Evolutionary conservation across 2,113 vertebrate genomes (phyloP).

Genomic region (Ictalurus furcatus): DNA sequence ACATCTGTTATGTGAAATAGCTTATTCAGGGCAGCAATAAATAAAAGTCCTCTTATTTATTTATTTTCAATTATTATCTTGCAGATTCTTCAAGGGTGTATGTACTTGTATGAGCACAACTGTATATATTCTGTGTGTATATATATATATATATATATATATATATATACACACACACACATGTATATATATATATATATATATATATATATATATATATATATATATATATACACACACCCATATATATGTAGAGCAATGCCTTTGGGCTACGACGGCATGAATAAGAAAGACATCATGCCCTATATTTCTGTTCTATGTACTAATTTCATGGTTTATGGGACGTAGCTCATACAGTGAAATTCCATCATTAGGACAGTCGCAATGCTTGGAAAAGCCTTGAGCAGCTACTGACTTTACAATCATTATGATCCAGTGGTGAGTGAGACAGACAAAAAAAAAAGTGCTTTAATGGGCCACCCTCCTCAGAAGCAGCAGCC

Average conservation of each 20-base stretch:
- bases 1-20: too few species aligned
- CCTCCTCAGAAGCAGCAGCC: conserved; percentile 72
- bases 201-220: too few species aligned
- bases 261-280: conserved; percentile 28
- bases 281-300: conserved; percentile 51
- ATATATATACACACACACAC: too few species aligned
- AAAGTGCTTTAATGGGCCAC: conserved; percentile 41
- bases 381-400: conserved; percentile 37
- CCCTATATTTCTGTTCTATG: conserved; percentile 45
- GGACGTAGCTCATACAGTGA: conserved; percentile 49
- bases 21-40: too few species aligned
- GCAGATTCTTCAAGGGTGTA: too few species aligned
- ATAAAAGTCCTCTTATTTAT: too few species aligned
- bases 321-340: conserved; percentile 51
- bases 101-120: too few species aligned
- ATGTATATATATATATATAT: too few species aligned
- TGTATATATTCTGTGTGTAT: too few species aligned
- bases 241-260: neutral
- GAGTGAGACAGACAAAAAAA: conserved; percentile 16
- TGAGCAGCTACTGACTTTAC: conserved; percentile 42
- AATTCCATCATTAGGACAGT: conserved; percentile 55
- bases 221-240: too few species aligned
- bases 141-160: too few species aligned
- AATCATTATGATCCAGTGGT: conserved; percentile 8
- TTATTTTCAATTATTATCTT: too few species aligned